Conservation (phyloP, 1,140 invertebrate genomes). For the Trigoniulus corallinus region DNA sequence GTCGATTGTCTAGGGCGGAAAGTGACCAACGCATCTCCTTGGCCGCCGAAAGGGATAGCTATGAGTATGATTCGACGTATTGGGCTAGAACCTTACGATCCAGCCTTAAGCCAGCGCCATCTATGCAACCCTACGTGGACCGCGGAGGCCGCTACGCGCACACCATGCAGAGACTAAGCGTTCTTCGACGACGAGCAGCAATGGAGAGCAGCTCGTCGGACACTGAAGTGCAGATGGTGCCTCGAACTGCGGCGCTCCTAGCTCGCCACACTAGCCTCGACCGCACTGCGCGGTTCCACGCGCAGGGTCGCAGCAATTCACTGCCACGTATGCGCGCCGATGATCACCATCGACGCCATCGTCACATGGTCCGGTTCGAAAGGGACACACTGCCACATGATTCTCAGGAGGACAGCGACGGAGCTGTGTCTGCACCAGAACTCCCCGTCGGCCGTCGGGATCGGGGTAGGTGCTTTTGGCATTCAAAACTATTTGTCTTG, state of each 20-base stretch:
- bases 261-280: slow-evolving; percentile 16
- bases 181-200: slow-evolving; percentile 16
- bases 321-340: slow-evolving; percentile 17
- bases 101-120: slow-evolving; percentile 4
- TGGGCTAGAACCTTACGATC: background rate
- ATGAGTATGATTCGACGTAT: background rate
- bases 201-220: slow-evolving; percentile 60
- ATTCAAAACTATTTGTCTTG: too few relatives aligned
- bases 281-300: background rate
- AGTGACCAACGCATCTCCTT: slow-evolving; percentile 21
- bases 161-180: slow-evolving; percentile 10
- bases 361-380: slow-evolving; percentile 15
- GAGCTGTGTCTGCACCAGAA: slow-evolving; percentile 62
- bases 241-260: background rate
- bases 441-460: slow-evolving; percentile 38
- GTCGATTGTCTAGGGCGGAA: slow-evolving; percentile 18
- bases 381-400: slow-evolving; percentile 45
- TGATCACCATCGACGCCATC: slow-evolving; percentile 11
- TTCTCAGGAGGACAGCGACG: slow-evolving; percentile 59
- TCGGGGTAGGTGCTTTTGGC: slow-evolving; percentile 37
- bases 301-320: slow-evolving; percentile 18
- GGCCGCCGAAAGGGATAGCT: slow-evolving; percentile 10
- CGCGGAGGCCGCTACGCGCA: slow-evolving; percentile 9
- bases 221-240: slow-evolving; percentile 49
- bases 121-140: slow-evolving; percentile 1